Evolutionary conservation across 2,797 vertebrate species (phyloP).

Genomic region (Galagoides demidoff): DNA sequence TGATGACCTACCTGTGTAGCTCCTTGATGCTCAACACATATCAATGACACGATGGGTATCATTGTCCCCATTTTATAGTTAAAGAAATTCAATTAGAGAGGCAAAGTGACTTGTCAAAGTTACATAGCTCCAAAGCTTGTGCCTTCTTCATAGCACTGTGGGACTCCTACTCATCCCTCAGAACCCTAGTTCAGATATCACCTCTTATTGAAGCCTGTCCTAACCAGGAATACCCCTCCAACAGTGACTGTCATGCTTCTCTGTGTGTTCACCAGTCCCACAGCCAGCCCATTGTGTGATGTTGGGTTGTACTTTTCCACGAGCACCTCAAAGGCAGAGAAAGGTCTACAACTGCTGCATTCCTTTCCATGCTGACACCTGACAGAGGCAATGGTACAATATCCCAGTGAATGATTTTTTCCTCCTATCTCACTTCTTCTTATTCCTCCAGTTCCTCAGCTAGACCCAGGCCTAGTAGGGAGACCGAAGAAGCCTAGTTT

Average conservation of each 20-base stretch:
- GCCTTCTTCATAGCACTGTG: not conserved
- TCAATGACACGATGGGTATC: not conserved
- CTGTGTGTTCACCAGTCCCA: not conserved
- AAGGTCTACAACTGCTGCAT: not conserved
- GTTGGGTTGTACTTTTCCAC: not conserved
- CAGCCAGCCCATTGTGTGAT: not conserved
- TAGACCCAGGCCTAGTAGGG: not conserved
- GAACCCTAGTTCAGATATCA: not conserved
- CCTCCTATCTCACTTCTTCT: not conserved
- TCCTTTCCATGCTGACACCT: not conserved
- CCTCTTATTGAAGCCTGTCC: not conserved
- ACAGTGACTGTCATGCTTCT: not conserved
- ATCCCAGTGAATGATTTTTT: not conserved
- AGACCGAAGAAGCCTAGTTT: not conserved
- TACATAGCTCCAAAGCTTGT: not conserved
- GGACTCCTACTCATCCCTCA: conserved; percentile 7
- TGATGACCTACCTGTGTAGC: too few species aligned
- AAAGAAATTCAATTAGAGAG: not conserved
- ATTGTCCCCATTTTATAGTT: not conserved
- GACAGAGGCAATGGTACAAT: not conserved
- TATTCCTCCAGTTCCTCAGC: not conserved
- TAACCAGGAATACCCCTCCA: not conserved
- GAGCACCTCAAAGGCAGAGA: not conserved
- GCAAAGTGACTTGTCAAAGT: not conserved
- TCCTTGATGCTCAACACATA: not conserved